A percentile compares a stretch with the other conserved stretches of the same genome.
phyloP scores from a whole-genome alignment of 2,797 vertebrate species.

The Lagodon rhomboides region DNA sequence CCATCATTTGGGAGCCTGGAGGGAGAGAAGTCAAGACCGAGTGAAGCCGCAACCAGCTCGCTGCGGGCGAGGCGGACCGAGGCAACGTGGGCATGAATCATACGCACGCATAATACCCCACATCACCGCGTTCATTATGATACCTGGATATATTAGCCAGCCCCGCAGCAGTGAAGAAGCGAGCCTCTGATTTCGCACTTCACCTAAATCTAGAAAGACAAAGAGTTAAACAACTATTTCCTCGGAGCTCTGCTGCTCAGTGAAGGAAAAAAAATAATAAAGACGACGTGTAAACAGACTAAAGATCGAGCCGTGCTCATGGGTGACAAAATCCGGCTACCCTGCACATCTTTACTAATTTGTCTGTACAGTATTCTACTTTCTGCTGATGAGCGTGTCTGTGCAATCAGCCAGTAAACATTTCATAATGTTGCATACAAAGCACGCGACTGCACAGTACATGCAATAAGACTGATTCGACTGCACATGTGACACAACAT shows the following conservation, averaged over 20 bases:
- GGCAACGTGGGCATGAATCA: conserved; percentile 32
- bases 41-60: conserved; percentile 46
- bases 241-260: conserved; percentile 45
- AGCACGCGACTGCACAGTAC: conserved; percentile 21
- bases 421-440: conserved; percentile 44
- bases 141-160: conserved; percentile 50
- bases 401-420: conserved; percentile 51
- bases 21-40: conserved; percentile 62
- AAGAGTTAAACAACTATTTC: conserved; percentile 46
- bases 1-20: conserved; percentile 70
- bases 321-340: conserved; percentile 34
- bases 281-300: conserved; percentile 45
- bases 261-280: conserved; percentile 26
- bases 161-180: conserved; percentile 41
- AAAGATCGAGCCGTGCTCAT: conserved; percentile 40
- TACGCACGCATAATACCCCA: not conserved
- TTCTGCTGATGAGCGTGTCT: conserved; percentile 15
- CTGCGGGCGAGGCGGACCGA: conserved; percentile 53
- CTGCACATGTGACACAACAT: conserved; percentile 28
- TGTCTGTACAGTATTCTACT: conserved; percentile 14
- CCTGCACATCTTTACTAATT: conserved; percentile 37
- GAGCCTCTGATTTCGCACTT: conserved; percentile 24
- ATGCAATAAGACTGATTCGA: conserved; percentile 38
- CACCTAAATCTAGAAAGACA: conserved; percentile 28
- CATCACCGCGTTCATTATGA: conserved; percentile 33